Conservation (phyloP, 2,797 vertebrate genomes). For the Lateolabrax maculatus region DNA sequence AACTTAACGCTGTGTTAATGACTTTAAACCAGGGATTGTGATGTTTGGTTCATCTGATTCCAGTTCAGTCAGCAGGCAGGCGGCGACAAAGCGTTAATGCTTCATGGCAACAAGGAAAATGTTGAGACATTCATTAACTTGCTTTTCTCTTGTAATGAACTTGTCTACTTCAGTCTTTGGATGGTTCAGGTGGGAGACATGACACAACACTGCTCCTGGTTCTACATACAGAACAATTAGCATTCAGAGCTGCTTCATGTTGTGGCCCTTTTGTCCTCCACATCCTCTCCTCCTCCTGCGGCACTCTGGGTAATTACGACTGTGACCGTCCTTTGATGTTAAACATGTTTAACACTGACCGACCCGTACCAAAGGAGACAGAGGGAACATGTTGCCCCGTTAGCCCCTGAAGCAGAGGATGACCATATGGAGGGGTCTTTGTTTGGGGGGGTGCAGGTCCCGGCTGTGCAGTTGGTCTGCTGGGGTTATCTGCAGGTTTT, state of each 20-base stretch:
- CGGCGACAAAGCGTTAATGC: slow-evolving; percentile 10
- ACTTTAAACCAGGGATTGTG: background rate
- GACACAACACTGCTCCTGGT: too few species aligned
- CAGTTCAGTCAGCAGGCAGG: background rate
- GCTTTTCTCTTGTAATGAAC: background rate
- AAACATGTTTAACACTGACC: slow-evolving; percentile 22
- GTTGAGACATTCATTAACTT: background rate
- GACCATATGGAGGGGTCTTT: slow-evolving; percentile 18
- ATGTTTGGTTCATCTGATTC: background rate
- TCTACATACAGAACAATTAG: background rate
- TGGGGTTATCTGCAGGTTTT: background rate
- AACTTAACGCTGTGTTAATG: background rate
- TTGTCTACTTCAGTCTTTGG: too few species aligned
- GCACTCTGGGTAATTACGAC: slow-evolving; percentile 29
- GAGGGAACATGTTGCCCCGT: slow-evolving; percentile 2
- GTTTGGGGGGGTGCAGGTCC: slow-evolving; percentile 25
- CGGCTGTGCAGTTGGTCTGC: slow-evolving; percentile 56
- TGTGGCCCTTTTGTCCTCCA: slow-evolving; percentile 28
- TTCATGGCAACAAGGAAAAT: background rate
- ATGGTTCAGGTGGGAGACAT: too few species aligned
- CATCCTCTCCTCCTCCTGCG: background rate
- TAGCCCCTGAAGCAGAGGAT: slow-evolving; percentile 34
- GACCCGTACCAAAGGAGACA: background rate
- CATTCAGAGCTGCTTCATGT: slow-evolving; percentile 5
- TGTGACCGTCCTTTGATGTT: background rate